Evolutionary conservation across 2,888 invertebrate species (phyloP), one percentile per base, ranked within the genome.

Genomic region (Nyleta sp.): DNA sequence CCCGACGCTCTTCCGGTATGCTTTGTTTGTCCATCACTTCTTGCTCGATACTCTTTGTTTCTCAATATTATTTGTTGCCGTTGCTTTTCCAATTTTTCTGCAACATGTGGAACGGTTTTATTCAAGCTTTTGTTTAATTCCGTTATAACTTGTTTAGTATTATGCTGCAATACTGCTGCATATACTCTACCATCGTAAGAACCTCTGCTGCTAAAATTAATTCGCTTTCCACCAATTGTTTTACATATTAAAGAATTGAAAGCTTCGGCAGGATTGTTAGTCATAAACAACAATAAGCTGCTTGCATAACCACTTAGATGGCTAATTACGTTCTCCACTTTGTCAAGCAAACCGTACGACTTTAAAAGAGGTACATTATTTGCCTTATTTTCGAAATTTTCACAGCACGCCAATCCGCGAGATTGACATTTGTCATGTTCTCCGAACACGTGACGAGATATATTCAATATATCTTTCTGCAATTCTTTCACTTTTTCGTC

Each of bases 241-340:
- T 75, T 71, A n/a, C 71, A 67, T 3, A 79, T 46, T 2, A 75
- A 20, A 0, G 65, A 22, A 40, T 75, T 79, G 40, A 59, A 75
- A 3, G 31, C 10, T 44, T 44, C 44, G 10, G 44, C 44, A 20
- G 11, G 11, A 11, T 44, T 44, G 44, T 44, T 44, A 20, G 22
- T 44, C 11, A 20, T 5, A 20, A 13, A 5, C 3, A 5, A 10
- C 18, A 44, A 3, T 6, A 44, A 15, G 10, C 20, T 44, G 10
- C 18, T 20, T 2, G 44, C 11, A 20, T 20, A 11, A 5, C 11
- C 11, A 10, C 11, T 3, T 6, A 44, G n/a, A 11, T 44, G 18
- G 2, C 18, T 15, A 2, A 44, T 17, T 3, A 17, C 15, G 2
- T 44, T 11, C 20, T 13, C 13, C 10, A 44, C 2, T 44, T 44